A percentile compares a stretch with the other conserved stretches of the same genome.
phyloP scores from a whole-genome alignment of 2,113 vertebrate species.

The Toxostoma redivivum region DNA sequence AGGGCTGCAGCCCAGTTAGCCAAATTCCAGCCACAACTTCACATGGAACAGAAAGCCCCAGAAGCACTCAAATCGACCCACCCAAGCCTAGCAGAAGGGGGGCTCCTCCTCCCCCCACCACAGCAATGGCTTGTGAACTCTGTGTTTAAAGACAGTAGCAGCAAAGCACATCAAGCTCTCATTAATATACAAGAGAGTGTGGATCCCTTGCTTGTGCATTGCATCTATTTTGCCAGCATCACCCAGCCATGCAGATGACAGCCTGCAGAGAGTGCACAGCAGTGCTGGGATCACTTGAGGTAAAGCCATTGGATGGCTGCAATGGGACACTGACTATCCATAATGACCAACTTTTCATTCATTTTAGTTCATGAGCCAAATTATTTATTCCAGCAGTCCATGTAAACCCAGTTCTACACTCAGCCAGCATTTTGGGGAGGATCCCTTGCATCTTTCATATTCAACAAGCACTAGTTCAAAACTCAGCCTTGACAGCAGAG shows the following conservation, averaged over 20 bases:
- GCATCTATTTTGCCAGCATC: background rate
- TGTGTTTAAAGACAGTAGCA: background rate
- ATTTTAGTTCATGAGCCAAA: background rate
- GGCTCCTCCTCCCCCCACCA: background rate
- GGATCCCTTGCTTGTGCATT: background rate
- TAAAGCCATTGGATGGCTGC: background rate
- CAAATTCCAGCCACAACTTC: background rate
- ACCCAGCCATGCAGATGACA: rapidly evolving
- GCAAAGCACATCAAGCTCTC: background rate
- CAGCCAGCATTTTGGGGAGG: background rate
- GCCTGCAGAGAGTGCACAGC: background rate
- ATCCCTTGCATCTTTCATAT: background rate
- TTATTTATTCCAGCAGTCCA: background rate
- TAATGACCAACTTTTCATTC: background rate
- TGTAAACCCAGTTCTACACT: background rate
- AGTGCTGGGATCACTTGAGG: background rate
- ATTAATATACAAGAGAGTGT: background rate
- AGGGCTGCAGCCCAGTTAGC: background rate
- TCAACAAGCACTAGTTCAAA: background rate
- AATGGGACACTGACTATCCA: rapidly evolving
- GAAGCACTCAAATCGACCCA: rapidly evolving
- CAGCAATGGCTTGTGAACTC: background rate
- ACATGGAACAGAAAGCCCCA: rapidly evolving
- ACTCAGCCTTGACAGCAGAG: background rate
- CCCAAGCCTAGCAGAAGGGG: background rate